phyloP scores from a whole-genome alignment of 2,888 invertebrate genomes.

The Phortica okadai region DNA sequence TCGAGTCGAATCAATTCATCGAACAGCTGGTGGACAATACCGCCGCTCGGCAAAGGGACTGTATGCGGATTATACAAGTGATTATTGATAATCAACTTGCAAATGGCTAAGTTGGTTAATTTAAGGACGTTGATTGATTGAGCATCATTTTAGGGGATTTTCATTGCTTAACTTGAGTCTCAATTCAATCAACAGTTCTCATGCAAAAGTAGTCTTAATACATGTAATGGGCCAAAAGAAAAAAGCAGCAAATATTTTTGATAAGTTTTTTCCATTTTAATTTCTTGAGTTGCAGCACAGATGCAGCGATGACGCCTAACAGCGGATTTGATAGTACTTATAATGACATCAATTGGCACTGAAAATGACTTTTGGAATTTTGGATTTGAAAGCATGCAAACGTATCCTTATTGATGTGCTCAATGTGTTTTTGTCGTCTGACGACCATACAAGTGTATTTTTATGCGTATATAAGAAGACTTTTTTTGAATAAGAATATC shows the following conservation, averaged over 20 bases:
- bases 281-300: neutral
- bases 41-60: constrained; percentile 71
- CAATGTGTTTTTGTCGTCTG: neutral
- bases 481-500: neutral
- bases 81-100: constrained; percentile 72
- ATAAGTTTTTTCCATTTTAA: neutral
- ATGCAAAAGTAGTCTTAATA: neutral
- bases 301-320: neutral
- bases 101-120: constrained; percentile 54
- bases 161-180: neutral
- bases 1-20: constrained; percentile 71
- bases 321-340: neutral
- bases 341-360: neutral
- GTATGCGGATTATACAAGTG: constrained; percentile 71
- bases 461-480: neutral
- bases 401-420: neutral
- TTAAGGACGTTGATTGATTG: neutral
- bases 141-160: neutral
- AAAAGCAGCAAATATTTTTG: neutral
- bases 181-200: neutral
- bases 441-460: neutral
- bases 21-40: constrained; percentile 73
- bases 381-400: neutral
- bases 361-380: neutral
- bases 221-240: constrained; percentile 6